Conservation (phyloP, 2,888 invertebrate genomes). For the Teleiodes luculella region DNA sequence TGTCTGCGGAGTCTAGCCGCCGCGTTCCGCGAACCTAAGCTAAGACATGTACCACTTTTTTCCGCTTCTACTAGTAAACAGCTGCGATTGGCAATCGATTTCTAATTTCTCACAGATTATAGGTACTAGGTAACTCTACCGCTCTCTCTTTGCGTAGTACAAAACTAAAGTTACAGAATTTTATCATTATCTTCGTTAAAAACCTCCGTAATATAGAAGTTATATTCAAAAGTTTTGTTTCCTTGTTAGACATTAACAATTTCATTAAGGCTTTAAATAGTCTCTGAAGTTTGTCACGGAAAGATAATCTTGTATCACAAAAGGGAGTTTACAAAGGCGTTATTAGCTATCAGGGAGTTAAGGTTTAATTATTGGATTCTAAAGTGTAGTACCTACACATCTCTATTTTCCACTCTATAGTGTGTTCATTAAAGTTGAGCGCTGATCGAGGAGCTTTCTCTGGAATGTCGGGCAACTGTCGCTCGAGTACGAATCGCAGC, state of each 20-base stretch:
- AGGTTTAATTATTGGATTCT: constrained; percentile 17
- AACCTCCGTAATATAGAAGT: too few species aligned
- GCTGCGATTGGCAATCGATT: constrained; percentile 16
- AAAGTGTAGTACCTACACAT: constrained; percentile 4
- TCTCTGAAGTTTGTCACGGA: constrained; percentile 1
- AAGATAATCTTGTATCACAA: constrained; percentile 12
- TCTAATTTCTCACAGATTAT: constrained; percentile 13
- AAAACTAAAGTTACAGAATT: background rate
- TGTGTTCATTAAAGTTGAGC: constrained; percentile 40
- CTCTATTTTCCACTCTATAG: constrained; percentile 30
- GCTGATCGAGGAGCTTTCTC: constrained; percentile 44
- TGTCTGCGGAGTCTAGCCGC: background rate
- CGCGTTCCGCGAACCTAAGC: constrained; percentile 13
- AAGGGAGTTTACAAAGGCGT: constrained; percentile 12
- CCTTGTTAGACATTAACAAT: background rate
- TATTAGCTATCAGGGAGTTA: constrained; percentile 17
- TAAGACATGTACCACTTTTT: constrained; percentile 13
- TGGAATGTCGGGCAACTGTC: constrained; percentile 57
- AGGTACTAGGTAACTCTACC: background rate
- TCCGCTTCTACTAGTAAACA: constrained; percentile 4
- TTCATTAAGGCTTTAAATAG: background rate
- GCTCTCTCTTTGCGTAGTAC: constrained; percentile 2
- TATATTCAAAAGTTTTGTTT: too few species aligned
- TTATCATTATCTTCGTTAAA: too few species aligned
- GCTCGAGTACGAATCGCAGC: constrained; percentile 40